A percentile compares a stretch with the other conserved stretches of the same genome.
Evolutionary conservation across 2,113 vertebrate genomes (phyloP).

Genomic region (Nerophis ophidion): DNA sequence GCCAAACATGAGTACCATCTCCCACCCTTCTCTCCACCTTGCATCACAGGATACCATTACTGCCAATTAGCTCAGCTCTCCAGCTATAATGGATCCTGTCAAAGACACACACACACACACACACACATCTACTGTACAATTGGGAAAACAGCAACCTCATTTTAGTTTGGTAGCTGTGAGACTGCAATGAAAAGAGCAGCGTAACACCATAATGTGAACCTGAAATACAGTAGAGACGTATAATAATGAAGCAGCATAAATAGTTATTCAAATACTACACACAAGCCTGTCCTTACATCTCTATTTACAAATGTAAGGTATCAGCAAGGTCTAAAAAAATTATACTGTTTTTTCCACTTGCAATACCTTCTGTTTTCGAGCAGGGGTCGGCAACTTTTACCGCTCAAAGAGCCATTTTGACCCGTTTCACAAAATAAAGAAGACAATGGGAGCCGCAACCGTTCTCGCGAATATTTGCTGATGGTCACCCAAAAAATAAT

Average conservation of each 20-base stretch:
- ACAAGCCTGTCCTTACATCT: too few species aligned
- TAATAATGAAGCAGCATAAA: neutral
- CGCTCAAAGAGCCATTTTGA: too few species aligned
- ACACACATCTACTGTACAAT: constrained; percentile 13
- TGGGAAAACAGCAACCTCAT: constrained; percentile 29
- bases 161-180: constrained; percentile 26
- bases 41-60: constrained; percentile 48
- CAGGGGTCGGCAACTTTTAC: too few species aligned
- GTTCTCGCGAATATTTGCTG: too few species aligned
- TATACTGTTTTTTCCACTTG: constrained; percentile 1
- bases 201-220: constrained; percentile 24
- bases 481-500: too few species aligned
- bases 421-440: too few species aligned
- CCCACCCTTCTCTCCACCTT: constrained; percentile 16
- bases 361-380: constrained; percentile 13
- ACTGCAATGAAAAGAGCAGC: constrained; percentile 3
- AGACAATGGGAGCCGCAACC: too few species aligned
- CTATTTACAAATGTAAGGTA: too few species aligned
- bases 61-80: constrained; percentile 50
- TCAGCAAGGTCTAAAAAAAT: too few species aligned
- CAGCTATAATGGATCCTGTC: constrained; percentile 38
- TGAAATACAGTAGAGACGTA: constrained; percentile 13
- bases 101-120: constrained; percentile 6
- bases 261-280: neutral
- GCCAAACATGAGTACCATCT: constrained; percentile 40